Evolutionary conservation across 2,888 invertebrate species (phyloP), one percentile per base, ranked within the genome.

Genomic region (Gibbula magus): DNA sequence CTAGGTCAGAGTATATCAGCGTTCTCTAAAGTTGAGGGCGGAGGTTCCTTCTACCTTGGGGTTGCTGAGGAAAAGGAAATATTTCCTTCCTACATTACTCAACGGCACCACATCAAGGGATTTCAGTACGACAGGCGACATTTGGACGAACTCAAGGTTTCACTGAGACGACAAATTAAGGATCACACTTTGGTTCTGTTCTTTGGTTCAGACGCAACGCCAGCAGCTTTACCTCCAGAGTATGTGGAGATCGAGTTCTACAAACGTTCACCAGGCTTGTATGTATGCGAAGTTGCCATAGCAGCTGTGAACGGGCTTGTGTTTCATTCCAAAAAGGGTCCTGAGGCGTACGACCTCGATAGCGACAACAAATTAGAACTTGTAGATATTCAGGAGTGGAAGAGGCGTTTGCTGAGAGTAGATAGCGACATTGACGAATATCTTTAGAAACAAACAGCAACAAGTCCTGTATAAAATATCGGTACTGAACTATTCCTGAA

Each of bases 311-410:
- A 45, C 39, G 73, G 73, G 16, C 22, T 73, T 13, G 18, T 73
- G 73, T 73, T 35, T 45, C 35, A 73, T 35, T n/a, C 29, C 35
- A 73, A 7, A 1, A 0, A 73, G 35, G 73, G 73, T 13, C 73
- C 73, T 16, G 73, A 39, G 20, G 73, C 73, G n/a, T 73, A 73
- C 45, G 73, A 73, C 18, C n/a, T 32, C 35, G 73, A 73, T 32
- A 20, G 13, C 13, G 29, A 25, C 25, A 25, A 22, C 13, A 45
- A 45, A 45, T 13, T 45, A 13, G 10, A 45, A 10, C 45, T 4
- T 45, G 45, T 45, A 10, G 45, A 45, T 8, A 45, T 45, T 13
- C 13, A 10, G 13, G 45, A 45, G 1, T 45, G 45, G 45, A 45
- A 45, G 13, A 13, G 13, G 45, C 5, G 45, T 5, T 8, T 45